phyloP scores from a whole-genome alignment of 2,113 vertebrate genomes.

The Indicator maculatus region DNA sequence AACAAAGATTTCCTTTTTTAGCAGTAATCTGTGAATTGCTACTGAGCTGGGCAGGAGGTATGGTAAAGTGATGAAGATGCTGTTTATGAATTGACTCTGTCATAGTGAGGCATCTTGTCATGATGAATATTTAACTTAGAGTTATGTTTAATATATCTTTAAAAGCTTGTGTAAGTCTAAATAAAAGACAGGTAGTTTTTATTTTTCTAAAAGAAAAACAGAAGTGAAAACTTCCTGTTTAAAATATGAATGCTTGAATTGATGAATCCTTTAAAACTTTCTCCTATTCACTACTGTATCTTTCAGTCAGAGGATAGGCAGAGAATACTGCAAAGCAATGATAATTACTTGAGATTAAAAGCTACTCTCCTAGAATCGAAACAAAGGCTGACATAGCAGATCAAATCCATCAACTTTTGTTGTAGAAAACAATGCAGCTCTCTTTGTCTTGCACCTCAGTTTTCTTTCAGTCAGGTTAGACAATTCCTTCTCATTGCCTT shows the following conservation, averaged over 20 bases:
- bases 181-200: background rate
- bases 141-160: background rate
- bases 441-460: slow-evolving; percentile 24
- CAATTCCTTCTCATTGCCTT: background rate
- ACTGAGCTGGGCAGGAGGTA: no score
- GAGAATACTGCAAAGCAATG: background rate
- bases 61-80: no score
- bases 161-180: background rate
- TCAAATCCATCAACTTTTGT: background rate
- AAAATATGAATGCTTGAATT: background rate
- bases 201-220: background rate
- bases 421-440: slow-evolving; percentile 11
- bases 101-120: no score
- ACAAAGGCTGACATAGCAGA: background rate
- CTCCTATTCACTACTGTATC: background rate
- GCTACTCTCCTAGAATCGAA: background rate
- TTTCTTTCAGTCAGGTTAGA: slow-evolving; percentile 5
- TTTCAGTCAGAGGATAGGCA: background rate
- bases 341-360: slow-evolving; percentile 46
- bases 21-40: no score
- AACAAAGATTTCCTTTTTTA: background rate
- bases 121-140: no score
- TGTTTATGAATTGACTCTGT: no score
- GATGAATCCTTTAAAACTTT: background rate
- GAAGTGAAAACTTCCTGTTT: background rate